These are phyloP conservation scores for Hydropotes inermis DNA, from an alignment of 2,113 vertebrate genomes.

Conservation along the genomic window DNA sequence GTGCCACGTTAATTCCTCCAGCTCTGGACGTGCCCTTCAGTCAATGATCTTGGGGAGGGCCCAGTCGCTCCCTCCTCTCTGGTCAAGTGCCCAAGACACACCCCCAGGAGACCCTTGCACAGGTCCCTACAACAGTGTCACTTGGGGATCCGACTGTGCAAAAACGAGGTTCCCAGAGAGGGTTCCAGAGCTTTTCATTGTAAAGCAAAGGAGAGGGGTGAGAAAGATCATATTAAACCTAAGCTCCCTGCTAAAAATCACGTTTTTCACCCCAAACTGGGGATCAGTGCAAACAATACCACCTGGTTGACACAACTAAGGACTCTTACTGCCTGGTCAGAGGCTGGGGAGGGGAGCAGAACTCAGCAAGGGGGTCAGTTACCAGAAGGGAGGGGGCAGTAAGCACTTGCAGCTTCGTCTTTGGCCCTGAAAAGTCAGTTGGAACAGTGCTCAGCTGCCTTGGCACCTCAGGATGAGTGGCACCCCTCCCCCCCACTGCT, in stretches of 20 bases:
- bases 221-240: not conserved
- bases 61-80: not conserved
- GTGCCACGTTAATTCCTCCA: constrained; percentile 47
- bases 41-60: not conserved
- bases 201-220: not conserved
- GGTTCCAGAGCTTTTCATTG: not conserved
- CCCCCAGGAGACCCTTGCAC: not conserved
- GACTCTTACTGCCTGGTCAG: not conserved
- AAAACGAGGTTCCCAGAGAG: not conserved
- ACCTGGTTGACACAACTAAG: not conserved
- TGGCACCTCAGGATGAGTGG: not conserved
- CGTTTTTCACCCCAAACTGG: not conserved
- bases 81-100: not conserved
- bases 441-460: not conserved
- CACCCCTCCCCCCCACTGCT: not conserved
- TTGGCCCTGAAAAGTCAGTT: not conserved
- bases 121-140: not conserved
- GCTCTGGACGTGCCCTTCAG: not conserved
- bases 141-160: not conserved
- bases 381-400: not conserved
- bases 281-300: not conserved
- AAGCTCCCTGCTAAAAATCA: not conserved
- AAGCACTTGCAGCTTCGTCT: not conserved
- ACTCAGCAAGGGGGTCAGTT: not conserved
- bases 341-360: not conserved